Conservation (phyloP, 2,797 vertebrate species). For the Helarctos malayanus region DNA sequence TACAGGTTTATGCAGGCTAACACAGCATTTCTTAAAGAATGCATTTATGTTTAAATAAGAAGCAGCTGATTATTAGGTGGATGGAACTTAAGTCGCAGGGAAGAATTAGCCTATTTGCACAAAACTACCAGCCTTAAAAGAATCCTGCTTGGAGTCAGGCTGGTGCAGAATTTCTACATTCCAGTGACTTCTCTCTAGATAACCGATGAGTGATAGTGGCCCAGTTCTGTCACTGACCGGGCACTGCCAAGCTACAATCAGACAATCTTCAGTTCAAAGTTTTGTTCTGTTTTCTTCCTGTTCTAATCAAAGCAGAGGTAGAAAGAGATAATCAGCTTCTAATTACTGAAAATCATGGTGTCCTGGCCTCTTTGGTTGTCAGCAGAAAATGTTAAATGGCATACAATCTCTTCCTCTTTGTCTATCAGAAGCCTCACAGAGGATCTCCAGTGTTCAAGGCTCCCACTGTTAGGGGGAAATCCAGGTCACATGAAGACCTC, state of each 20-base stretch:
- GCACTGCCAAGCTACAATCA: not conserved
- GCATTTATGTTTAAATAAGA: not conserved
- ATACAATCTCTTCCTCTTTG: not conserved
- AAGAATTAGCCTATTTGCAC: not conserved
- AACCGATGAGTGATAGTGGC: not conserved
- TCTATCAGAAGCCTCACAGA: not conserved
- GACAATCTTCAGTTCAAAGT: not conserved
- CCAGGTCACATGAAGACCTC: not conserved
- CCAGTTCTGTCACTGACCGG: not conserved
- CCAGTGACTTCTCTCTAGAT: not conserved
- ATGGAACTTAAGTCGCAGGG: not conserved
- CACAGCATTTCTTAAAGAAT: not conserved
- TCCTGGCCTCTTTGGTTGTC: not conserved
- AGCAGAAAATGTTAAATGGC: not conserved
- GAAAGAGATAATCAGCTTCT: not conserved
- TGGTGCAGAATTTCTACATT: not conserved
- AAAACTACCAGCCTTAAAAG: not conserved
- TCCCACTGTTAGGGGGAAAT: not conserved
- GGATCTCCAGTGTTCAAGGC: not conserved
- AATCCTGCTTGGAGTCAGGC: not conserved
- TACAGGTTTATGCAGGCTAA: not conserved
- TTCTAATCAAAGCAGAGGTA: not conserved
- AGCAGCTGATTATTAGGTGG: not conserved
- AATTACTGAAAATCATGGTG: not conserved
- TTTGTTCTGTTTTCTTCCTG: not conserved